Conservation (phyloP, 2,888 invertebrate genomes). For the Caenorhabditis becei region DNA sequence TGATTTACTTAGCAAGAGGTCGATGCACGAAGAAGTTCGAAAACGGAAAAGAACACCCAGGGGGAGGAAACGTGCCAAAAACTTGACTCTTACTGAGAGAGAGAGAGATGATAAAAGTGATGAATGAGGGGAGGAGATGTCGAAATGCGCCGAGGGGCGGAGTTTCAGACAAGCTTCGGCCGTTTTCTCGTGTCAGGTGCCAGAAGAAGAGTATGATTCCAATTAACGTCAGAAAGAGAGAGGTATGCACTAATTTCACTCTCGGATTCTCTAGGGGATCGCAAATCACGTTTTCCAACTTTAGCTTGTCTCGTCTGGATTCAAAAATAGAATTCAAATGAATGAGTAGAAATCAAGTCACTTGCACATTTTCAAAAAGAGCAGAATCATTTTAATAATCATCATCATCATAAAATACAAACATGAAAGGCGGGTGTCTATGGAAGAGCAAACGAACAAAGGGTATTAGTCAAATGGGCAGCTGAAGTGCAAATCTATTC, state of each 20-base stretch:
- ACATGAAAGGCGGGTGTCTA: constrained; percentile 29
- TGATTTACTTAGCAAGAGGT: neutral
- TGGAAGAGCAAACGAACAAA: constrained; percentile 11
- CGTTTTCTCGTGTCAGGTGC: constrained; percentile 2
- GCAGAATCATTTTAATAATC: neutral
- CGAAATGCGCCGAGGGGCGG: constrained; percentile 14
- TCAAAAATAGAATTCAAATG: neutral
- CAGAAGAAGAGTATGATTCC: neutral
- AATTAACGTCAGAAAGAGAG: neutral
- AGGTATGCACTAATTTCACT: constrained; percentile 23
- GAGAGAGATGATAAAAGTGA: constrained; percentile 29
- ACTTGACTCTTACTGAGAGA: neutral
- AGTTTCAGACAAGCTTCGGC: neutral
- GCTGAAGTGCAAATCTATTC: constrained; percentile 3
- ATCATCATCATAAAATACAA: constrained; percentile 30
- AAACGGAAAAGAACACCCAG: neutral
- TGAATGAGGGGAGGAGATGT: constrained; percentile 21
- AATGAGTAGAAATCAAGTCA: neutral
- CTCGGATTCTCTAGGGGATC: constrained; percentile 8
- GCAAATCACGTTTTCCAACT: neutral
- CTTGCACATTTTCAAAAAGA: neutral
- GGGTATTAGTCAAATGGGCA: neutral
- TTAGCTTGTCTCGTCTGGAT: too few species aligned
- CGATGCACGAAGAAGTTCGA: neutral
- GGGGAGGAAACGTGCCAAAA: neutral